A percentile compares a stretch with the other conserved stretches of the same genome.
These are phyloP conservation scores for Microtus obscurus DNA, from an alignment of 2,797 vertebrate genomes.

Conservation along the genomic window DNA sequence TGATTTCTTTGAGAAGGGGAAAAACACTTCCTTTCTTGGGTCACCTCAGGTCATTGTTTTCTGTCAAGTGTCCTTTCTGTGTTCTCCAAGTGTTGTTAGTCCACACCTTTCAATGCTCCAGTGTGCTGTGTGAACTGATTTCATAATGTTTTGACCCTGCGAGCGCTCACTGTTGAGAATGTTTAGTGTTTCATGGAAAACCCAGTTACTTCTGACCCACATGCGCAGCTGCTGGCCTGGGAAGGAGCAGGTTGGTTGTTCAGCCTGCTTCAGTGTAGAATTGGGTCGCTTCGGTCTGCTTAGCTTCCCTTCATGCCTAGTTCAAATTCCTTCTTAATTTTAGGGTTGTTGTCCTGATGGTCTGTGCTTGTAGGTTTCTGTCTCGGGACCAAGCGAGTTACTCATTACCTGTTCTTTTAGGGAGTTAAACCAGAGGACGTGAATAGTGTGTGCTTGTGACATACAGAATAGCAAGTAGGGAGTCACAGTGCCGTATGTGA, in stretches of 20 bases:
- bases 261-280: background rate
- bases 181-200: conserved; percentile 63
- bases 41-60: conserved; percentile 76
- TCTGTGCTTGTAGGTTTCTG: conserved; percentile 35
- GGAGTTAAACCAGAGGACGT: background rate
- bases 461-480: background rate
- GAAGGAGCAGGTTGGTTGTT: background rate
- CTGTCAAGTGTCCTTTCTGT: conserved; percentile 74
- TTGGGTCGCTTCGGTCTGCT: conserved; percentile 57
- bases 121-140: conserved; percentile 76
- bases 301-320: background rate
- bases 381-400: background rate
- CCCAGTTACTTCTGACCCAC: conserved; percentile 67
- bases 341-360: conserved; percentile 45
- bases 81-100: conserved; percentile 60
- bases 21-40: conserved; percentile 60
- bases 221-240: conserved; percentile 53
- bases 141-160: conserved; percentile 73
- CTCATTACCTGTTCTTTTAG: background rate
- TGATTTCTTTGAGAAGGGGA: conserved; percentile 60
- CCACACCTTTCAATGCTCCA: conserved; percentile 56
- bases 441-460: background rate
- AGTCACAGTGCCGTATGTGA: background rate
- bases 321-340: conserved; percentile 20
- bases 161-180: conserved; percentile 43